phyloP scores from a whole-genome alignment of 2,888 invertebrate genomes.

The Geophilus truncorum region DNA sequence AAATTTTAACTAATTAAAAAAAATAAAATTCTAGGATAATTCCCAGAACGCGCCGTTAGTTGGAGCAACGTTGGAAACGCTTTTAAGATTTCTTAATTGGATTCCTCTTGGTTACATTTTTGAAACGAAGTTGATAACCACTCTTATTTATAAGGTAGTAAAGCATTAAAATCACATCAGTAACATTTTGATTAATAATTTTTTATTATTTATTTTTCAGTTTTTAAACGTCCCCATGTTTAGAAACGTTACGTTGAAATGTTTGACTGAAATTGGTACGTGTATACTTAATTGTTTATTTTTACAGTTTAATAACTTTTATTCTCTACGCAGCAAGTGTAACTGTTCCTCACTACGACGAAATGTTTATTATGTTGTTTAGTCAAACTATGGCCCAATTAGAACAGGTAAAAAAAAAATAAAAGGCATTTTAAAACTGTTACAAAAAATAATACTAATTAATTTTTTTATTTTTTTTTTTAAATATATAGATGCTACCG shows the following conservation, averaged over 20 bases:
- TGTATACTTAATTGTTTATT: background rate
- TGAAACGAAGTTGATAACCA: conserved; percentile 93
- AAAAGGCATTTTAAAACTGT: no score
- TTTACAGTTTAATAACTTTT: background rate
- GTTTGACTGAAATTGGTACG: conserved; percentile 88
- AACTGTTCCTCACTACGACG: conserved; percentile 78
- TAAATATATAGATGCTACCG: conserved; percentile 69
- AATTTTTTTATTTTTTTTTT: conserved; percentile 10
- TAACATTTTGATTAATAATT: background rate
- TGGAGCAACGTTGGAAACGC: conserved; percentile 90
- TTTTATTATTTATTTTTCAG: conserved; percentile 49
- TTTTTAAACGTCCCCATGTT: conserved; percentile 97
- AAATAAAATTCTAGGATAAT: conserved; percentile 74
- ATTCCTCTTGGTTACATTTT: conserved; percentile 99
- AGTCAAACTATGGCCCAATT: conserved; percentile 88
- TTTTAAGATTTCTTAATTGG: conserved; percentile 96
- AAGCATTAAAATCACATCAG: background rate
- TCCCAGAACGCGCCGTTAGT: conserved; percentile 96
- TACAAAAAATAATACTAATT: no score
- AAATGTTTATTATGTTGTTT: conserved; percentile 84
- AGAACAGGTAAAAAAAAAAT: conserved; percentile 60
- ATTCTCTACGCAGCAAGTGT: conserved; percentile 74
- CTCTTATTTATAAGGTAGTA: conserved; percentile 74
- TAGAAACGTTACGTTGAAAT: conserved; percentile 95
- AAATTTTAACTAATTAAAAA: no score